Percentiles rank a stretch among this genome's conserved stretches.
Conservation (phyloP, 2,113 vertebrate species). For the Hydropotes inermis region DNA sequence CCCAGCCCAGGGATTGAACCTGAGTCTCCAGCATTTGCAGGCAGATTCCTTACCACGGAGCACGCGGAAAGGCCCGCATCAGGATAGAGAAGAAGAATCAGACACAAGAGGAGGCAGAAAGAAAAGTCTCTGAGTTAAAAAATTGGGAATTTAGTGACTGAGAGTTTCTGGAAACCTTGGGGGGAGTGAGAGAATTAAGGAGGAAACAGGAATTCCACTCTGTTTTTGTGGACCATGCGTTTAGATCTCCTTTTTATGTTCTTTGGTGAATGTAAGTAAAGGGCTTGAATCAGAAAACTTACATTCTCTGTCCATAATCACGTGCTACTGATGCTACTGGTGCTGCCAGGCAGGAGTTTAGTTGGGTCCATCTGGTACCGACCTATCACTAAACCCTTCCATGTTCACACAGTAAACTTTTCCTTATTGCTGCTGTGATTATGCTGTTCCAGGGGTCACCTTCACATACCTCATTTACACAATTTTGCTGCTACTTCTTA, state of each 20-base stretch:
- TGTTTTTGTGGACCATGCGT: neutral
- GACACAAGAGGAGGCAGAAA: neutral
- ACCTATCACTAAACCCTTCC: neutral
- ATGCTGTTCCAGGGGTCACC: neutral
- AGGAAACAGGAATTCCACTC: neutral
- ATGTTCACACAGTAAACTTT: neutral
- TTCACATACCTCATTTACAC: neutral
- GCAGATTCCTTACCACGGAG: neutral
- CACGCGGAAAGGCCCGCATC: accelerated
- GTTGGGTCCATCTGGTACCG: neutral
- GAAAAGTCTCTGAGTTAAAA: neutral
- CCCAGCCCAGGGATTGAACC: neutral
- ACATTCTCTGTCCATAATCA: neutral
- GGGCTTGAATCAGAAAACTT: neutral
- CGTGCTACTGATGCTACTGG: neutral
- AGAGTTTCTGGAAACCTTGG: neutral
- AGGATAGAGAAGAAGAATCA: neutral
- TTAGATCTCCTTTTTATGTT: neutral
- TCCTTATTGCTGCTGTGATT: neutral
- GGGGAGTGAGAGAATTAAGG: neutral
- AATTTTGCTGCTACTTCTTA: neutral
- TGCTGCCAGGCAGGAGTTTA: neutral
- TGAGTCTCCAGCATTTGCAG: neutral
- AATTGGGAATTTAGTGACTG: neutral
- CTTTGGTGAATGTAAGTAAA: neutral